These are phyloP conservation scores for Blastobasis lacticolella DNA, from an alignment of 2,888 invertebrate species.

Conservation along the genomic window DNA sequence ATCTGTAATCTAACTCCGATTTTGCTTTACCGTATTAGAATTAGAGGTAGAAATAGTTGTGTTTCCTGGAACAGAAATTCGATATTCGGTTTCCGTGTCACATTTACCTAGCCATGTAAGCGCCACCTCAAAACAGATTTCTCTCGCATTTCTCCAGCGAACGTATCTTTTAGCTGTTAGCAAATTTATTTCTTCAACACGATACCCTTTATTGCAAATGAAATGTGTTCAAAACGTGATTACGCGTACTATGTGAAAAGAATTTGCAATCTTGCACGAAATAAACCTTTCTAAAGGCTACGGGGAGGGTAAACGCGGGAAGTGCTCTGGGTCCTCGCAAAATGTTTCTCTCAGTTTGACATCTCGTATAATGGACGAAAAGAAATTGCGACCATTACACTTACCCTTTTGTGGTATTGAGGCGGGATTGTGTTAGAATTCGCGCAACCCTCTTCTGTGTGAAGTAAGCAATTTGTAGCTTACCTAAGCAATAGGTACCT, in stretches of 20 bases:
- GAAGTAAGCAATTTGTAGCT: too few relatives aligned
- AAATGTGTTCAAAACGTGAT: conserved; percentile 11
- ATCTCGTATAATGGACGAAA: conserved; percentile 3
- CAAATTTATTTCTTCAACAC: conserved; percentile 5
- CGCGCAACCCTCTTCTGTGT: too few relatives aligned
- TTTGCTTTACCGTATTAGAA: too few relatives aligned
- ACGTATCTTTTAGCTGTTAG: not conserved
- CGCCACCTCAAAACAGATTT: not conserved
- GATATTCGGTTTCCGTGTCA: too few relatives aligned
- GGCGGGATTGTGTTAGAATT: too few relatives aligned
- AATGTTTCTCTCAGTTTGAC: conserved; percentile 2
- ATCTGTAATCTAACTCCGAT: too few relatives aligned
- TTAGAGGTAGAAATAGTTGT: too few relatives aligned
- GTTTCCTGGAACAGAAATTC: too few relatives aligned
- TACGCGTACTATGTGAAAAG: conserved; percentile 8
- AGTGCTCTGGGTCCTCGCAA: not conserved
- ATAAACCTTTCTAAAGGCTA: conserved; percentile 6
- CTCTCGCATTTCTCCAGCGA: conserved; percentile 1
- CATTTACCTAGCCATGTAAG: too few relatives aligned
- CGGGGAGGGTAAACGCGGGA: not conserved
- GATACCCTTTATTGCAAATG: conserved; percentile 8
- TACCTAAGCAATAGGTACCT: too few relatives aligned
- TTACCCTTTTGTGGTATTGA: too few relatives aligned
- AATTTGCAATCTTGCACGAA: conserved; percentile 11
- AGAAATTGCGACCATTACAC: not conserved